A percentile compares a stretch with the other conserved stretches of the same genome.
Evolutionary conservation across 2,797 vertebrate species (phyloP).

Genomic region (Galaxias olidus): DNA sequence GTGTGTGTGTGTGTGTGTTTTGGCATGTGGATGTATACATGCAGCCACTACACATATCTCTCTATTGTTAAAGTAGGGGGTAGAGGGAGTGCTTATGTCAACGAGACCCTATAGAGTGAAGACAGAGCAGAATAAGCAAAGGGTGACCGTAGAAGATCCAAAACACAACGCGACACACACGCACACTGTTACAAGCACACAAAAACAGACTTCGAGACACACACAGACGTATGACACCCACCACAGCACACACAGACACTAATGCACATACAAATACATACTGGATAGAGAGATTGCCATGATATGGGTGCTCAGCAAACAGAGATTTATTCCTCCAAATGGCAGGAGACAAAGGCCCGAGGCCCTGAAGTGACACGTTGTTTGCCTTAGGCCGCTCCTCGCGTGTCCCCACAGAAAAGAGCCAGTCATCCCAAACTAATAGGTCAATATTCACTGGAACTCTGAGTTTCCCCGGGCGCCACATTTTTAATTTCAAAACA

Average conservation of each 20-base stretch:
- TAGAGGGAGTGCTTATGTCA: conserved; percentile 55
- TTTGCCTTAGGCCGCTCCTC: conserved; percentile 30
- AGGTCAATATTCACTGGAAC: conserved; percentile 50
- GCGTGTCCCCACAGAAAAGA: conserved; percentile 50
- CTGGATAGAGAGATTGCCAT: conserved; percentile 15
- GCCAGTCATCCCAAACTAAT: conserved; percentile 44
- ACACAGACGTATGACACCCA: background rate
- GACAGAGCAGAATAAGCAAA: conserved; percentile 54
- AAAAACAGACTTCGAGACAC: conserved; percentile 4
- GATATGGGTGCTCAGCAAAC: conserved; percentile 61
- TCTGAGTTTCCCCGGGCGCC: conserved; percentile 3
- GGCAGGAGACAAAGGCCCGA: conserved; percentile 42
- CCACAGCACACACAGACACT: conserved; percentile 9
- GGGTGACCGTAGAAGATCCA: conserved; percentile 7
- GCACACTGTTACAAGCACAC: conserved; percentile 13
- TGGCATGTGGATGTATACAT: conserved; percentile 25
- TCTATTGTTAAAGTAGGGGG: conserved; percentile 26
- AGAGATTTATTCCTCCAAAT: conserved; percentile 63
- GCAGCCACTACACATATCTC: conserved; percentile 28
- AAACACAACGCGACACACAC: conserved; percentile 24
- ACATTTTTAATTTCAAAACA: background rate
- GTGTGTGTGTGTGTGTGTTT: conserved; percentile 7
- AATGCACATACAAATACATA: conserved; percentile 6
- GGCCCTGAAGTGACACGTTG: background rate
- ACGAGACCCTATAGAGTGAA: conserved; percentile 35